phyloP scores from a whole-genome alignment of 2,888 invertebrate species.

The Parapristionchus giblindavisi region DNA sequence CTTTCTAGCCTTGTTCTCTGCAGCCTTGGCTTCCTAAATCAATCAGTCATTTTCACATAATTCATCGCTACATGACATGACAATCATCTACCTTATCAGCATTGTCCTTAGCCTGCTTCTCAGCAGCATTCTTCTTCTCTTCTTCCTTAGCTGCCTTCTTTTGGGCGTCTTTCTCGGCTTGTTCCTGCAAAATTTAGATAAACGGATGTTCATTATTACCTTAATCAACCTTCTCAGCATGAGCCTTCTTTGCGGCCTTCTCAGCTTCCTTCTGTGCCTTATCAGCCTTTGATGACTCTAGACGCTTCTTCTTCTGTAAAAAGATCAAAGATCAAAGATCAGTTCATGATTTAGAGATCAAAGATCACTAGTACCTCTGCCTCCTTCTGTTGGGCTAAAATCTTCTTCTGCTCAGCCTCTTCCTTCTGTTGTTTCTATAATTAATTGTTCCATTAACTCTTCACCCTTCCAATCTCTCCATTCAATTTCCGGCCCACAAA shows the following conservation, averaged over 20 bases:
- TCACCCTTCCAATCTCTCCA: too few species aligned
- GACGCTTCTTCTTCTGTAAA: constrained; percentile 35
- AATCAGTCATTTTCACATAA: background rate
- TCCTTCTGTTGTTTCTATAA: constrained; percentile 30
- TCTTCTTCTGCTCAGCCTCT: constrained; percentile 31
- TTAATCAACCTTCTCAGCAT: constrained; percentile 6
- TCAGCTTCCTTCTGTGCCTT: constrained; percentile 44
- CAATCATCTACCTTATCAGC: constrained; percentile 9
- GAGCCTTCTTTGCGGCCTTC: constrained; percentile 22
- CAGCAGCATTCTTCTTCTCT: constrained; percentile 5
- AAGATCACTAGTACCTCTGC: background rate
- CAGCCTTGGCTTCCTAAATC: constrained; percentile 19
- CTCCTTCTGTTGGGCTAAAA: constrained; percentile 32
- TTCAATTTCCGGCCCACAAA: background rate
- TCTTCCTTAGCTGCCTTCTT: constrained; percentile 7
- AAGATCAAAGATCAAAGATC: background rate
- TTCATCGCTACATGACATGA: too few species aligned
- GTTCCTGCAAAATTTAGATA: background rate
- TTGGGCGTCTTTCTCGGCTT: constrained; percentile 11
- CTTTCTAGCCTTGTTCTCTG: constrained; percentile 22
- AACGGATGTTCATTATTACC: background rate
- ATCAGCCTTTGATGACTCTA: constrained; percentile 39
- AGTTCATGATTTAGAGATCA: too few species aligned
- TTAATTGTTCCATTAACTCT: background rate
- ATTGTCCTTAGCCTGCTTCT: background rate